Evolutionary conservation across 2,113 vertebrate genomes (phyloP), one percentile per base, ranked within the genome.

Genomic region (Neolamprologus sp.): DNA sequence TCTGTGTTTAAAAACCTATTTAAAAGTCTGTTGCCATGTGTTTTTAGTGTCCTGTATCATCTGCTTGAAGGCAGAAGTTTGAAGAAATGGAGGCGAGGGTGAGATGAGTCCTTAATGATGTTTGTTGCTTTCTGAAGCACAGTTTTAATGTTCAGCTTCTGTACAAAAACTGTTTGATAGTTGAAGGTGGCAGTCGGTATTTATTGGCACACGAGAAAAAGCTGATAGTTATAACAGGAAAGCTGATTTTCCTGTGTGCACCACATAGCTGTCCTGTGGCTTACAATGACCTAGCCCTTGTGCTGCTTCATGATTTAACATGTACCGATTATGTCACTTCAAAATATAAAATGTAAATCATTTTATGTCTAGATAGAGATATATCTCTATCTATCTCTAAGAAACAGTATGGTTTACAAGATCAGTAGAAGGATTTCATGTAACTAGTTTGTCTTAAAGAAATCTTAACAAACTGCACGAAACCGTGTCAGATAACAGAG

Each of bases 231-330:
- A 1, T 28, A 45, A 75, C 68, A 75, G 68, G 68, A 75, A 47
- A 75, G 23, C 40, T 28, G 71, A 75, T 40, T 35, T 78, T 80
- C 13, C 45, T 80, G 8, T 80, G n/a, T 85, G 49, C 37, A 58
- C 47, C 37, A 80, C 35, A 12, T 2, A 4, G 84, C 55, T 87
- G 35, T 68, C 73, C 30, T 7, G 33, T 51, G 53, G 16, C 26
- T 28, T 5, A 49, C 19, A 30, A 30, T 49, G 42, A 49, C 10
- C 5, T 49, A 78, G 42, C 16, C 9, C 26, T 30, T 49, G 42
- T 71, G 33, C 35, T 78, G 37, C 26, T 30, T 7, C 3, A 21
- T 85, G 14, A 51, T 49, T 19, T 78, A 21, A 51, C 2, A 57
- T 40, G 5, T 23, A 78, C 13, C 10, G 1, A 51, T 53, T 30